Evolutionary conservation across 2,113 vertebrate genomes (phyloP), one percentile per base, ranked within the genome.

Genomic region (Dendrocopos noguchii): DNA sequence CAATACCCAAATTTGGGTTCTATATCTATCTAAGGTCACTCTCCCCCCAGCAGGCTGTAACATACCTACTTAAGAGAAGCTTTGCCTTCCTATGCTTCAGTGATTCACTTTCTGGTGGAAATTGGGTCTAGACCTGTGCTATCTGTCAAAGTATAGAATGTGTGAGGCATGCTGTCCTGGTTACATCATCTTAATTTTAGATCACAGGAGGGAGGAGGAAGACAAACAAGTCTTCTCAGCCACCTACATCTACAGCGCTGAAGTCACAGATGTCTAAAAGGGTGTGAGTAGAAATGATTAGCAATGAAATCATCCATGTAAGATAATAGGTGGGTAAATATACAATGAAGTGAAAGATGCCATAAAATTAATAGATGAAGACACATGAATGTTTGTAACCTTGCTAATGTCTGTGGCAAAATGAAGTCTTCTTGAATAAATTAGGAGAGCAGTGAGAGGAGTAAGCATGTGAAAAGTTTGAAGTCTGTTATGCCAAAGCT

Each of bases 141-240:
- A 7, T 90, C 61, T 95, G 80, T 91, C 90, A 91, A 8, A 89
- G 75, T 44, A 77, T 42, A 84, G 28, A 15, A 82, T 94, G 36
- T 52, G 56, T 93, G 92, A 95, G 77, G 52, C 75, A 90, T 6
- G 12, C 79, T 93, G 82, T 94, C 47, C 80, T 95, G 94, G 95
- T 80, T 95, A 86, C 57, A 88, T 92, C 13, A 22, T 80, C 86
- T 93, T 94, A 94, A 95, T 95, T 95, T 93, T 94, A 94, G 88
- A 90, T 90, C 1, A 1, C 47, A 55, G 80, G 85, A 91, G 83
- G 81, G 80, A 88, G 92, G 76, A 94, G 65, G 21, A 72, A 94
- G 82, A 56, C 80, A 95, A 86, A 81, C 61, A 89, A 95, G 55
- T 81, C 83, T 93, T 95, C 67, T 34, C 65, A 94, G 60, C 80